These are phyloP conservation scores for Falco naumanni DNA, from an alignment of 2,797 vertebrate species.

Conservation along the genomic window DNA sequence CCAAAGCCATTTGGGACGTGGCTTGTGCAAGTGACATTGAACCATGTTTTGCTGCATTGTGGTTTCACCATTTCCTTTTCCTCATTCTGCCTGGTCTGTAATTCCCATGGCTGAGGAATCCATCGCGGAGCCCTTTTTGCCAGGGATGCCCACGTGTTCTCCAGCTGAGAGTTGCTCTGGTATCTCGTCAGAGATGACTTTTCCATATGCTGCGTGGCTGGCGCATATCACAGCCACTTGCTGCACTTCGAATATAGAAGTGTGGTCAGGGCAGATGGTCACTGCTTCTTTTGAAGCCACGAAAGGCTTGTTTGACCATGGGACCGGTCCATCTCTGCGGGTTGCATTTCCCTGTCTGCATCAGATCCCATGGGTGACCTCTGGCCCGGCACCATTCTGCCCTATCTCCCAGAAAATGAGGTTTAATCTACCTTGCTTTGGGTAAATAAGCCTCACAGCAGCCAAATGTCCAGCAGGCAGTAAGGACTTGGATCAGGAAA, in stretches of 20 bases:
- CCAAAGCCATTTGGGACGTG: background rate
- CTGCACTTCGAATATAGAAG: background rate
- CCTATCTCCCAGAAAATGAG: background rate
- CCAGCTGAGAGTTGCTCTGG: background rate
- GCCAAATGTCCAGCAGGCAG: constrained; percentile 24
- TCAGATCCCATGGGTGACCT: background rate
- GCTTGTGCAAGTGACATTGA: background rate
- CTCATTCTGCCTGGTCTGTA: background rate
- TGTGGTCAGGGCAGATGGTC: background rate
- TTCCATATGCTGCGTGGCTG: background rate
- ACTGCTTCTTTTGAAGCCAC: background rate
- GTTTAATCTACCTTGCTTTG: background rate
- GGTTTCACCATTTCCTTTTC: constrained; percentile 35
- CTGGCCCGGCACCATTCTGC: background rate
- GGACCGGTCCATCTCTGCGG: background rate
- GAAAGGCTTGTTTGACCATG: background rate
- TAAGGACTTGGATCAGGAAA: constrained; percentile 62
- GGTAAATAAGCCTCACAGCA: background rate
- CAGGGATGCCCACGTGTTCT: constrained; percentile 8
- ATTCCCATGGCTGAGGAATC: background rate
- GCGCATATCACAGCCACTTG: background rate
- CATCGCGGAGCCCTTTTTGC: background rate
- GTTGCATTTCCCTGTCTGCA: background rate
- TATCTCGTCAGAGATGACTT: background rate
- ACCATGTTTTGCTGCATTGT: background rate